phyloP scores from a whole-genome alignment of 2,113 vertebrate genomes.

The Alouatta palliata region DNA sequence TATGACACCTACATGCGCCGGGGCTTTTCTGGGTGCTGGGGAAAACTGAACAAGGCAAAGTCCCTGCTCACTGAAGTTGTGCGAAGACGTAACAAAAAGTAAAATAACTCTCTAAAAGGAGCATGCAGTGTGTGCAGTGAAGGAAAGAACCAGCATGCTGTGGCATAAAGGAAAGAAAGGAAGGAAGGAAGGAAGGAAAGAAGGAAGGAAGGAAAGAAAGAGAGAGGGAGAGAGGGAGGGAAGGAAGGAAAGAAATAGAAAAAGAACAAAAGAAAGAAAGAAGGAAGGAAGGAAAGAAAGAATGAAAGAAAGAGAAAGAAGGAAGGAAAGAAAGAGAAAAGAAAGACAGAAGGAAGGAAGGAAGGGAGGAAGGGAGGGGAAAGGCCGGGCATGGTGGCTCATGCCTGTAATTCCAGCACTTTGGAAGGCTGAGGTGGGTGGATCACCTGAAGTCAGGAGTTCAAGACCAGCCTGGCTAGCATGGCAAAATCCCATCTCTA shows the following conservation, averaged over 20 bases:
- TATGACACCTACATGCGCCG: neutral
- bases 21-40: neutral
- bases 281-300: too few relatives aligned
- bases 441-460: too few relatives aligned
- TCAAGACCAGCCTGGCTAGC: too few relatives aligned
- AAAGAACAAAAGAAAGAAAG: too few relatives aligned
- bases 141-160: neutral
- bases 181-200: too few relatives aligned
- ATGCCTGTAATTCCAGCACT: neutral
- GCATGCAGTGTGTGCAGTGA: rapidly evolving
- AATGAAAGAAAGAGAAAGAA: neutral
- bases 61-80: neutral
- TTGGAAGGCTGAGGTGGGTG: neutral
- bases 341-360: too few relatives aligned
- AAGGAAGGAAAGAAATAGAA: too few relatives aligned
- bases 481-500: too few relatives aligned
- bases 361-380: neutral
- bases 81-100: neutral
- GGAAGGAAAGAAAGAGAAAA: too few relatives aligned
- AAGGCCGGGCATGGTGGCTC: neutral
- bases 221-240: too few relatives aligned
- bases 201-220: too few relatives aligned
- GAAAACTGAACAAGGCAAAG: neutral
- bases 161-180: neutral
- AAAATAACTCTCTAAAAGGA: neutral